Base-by-base conservation (phyloP, 2,888 invertebrate genomes). In the Drosophila antonietae region DNA sequence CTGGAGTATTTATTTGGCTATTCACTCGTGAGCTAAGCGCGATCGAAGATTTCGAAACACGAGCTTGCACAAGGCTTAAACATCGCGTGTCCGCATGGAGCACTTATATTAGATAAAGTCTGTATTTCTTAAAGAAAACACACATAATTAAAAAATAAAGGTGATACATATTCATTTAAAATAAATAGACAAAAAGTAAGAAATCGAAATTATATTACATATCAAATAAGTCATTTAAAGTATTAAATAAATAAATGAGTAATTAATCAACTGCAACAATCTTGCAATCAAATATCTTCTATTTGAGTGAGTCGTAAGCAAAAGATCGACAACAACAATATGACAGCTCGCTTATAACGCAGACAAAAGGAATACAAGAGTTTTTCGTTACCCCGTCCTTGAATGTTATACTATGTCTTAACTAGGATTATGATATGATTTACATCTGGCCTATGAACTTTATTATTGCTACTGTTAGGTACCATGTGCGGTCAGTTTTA, bases 101-200 rank as follows among this genome's bases (percentile, higher is more conserved):
- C 49, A 51, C 49, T 51, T 51, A 51, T 33, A 51, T 18, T 23
- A 51, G n/a, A 51, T 33, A 18, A 47, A 47, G 18, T 51, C 12
- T 33, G 49, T 12, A 31, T 49, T 33, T 33, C 31, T n/a, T 18
- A 47, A 28, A 47, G 28, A 47, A 47, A 47, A 28, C 5, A 47
- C 28, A 28, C 28, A 1, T 28, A 51, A 18, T 33, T 51, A 18
- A 6, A 31, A 51, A 51, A 18, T 31, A 18, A 51, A 51, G 18
- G 49, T 51, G 31, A 51, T 33, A 51, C 33, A 33, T 18, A 33
- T 33, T 33, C 10, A 18, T 51, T 33, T 18, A 33, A 49, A 31
- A 51, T 51, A 18, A 51, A 51, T 49, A 7, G 5, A 33, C 2
- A 31, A n/a, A 49, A 49, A 33, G 12, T 0, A 49, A 33, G 10